phyloP scores from a whole-genome alignment of 1,140 invertebrate genomes.

The Caenorhabditis briggsae region DNA sequence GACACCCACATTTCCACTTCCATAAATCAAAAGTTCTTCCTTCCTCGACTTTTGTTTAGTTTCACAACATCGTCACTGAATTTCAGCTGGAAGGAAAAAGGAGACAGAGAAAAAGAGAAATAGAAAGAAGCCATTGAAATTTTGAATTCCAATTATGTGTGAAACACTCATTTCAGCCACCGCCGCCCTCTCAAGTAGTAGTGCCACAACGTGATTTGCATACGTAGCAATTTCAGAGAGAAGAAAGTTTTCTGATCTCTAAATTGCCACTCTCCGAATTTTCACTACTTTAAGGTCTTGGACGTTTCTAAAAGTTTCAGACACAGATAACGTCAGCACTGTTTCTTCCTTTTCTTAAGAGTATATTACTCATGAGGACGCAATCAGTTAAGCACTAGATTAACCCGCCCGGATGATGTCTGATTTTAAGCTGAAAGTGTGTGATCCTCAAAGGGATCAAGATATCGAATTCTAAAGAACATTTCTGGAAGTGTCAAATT shows the following conservation, averaged over 20 bases:
- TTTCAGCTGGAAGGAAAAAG: neutral
- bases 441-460: neutral
- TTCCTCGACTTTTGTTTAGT: neutral
- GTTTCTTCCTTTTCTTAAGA: neutral
- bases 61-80: neutral
- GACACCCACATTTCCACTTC: neutral
- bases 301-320: neutral
- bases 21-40: conserved; percentile 45
- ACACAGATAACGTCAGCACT: neutral
- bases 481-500: neutral
- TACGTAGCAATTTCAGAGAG: neutral
- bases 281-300: neutral
- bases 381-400: conserved; percentile 25
- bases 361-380: conserved; percentile 23
- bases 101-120: neutral
- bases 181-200: neutral
- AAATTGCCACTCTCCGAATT: neutral
- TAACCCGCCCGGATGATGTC: conserved; percentile 3
- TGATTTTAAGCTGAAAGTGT: neutral
- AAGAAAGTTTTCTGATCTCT: neutral
- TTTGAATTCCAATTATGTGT: neutral
- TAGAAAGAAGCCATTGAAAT: conserved; percentile 33
- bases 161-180: neutral
- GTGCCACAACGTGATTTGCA: conserved; percentile 6
- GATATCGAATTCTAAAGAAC: neutral